Evolutionary conservation across 2,888 invertebrate species (phyloP), one percentile per base, ranked within the genome.

Genomic region (Tuberolachnus salignus): DNA sequence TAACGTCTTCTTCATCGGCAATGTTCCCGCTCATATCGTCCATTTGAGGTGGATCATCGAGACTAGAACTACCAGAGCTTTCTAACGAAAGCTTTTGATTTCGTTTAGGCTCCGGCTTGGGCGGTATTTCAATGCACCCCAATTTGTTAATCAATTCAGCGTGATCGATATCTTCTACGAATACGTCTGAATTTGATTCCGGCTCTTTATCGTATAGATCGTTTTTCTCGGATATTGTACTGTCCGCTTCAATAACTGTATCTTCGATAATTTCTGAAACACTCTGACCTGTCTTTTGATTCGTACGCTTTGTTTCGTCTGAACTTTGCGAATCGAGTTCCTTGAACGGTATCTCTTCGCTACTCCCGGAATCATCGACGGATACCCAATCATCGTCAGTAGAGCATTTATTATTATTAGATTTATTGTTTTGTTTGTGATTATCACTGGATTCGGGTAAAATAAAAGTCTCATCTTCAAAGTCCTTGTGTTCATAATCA

Each of bases 21-120:
- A 88, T 88, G 10, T 87, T 87, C 16, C 87, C 88, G 63, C 86
- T 86, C 71, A 82, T 82, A 70, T 83, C 84, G 84, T 93, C 93
- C 34, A 78, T 21, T 23, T 69, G 78, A 66, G 92, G 91, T 13
- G 92, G 92, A 84, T 94, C 94, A 85, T 94, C 94, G 64, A 93
- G 89, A 84, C 94, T 94, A 4, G 94, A 94, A 82, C 93, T 94
- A 53, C 92, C 93, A 71, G 93, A 93, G 84, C 93, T 94, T 84
- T 94, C 94, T 19, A 94, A 89, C 26, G 93, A 91, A 84, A 94
- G 94, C 3, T 93, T 92, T 53, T 81, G 70, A 71, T 78, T 64
- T 14, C 80, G 53, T 51, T 80, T 93, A 4, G 92, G 91, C 84
- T 91, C 92, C 74, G 92, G 87, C 84, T 93, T 93, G 84, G 82